phyloP scores from a whole-genome alignment of 2,797 vertebrate genomes.

The Crocidura indochinensis region DNA sequence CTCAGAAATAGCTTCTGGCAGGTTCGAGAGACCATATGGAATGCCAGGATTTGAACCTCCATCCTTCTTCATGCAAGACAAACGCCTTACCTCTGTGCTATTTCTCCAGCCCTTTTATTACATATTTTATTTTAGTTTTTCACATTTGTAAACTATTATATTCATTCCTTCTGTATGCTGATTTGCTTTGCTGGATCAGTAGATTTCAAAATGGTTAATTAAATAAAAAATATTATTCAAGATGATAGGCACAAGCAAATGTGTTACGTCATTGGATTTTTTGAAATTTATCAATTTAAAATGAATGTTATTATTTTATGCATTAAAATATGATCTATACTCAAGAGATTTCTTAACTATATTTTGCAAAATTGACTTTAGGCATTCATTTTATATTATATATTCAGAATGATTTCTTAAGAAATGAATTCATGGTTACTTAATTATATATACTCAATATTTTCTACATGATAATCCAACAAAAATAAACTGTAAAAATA shows the following conservation, averaged over 20 bases:
- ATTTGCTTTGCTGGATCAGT: too few species aligned
- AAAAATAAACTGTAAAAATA: slow-evolving; percentile 27
- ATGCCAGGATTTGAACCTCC: too few species aligned
- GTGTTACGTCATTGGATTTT: neutral
- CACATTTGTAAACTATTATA: too few species aligned
- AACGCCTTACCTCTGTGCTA: too few species aligned
- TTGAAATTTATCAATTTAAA: slow-evolving; percentile 16
- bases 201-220: too few species aligned
- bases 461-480: slow-evolving; percentile 2
- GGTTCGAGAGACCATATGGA: too few species aligned
- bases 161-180: too few species aligned
- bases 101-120: too few species aligned
- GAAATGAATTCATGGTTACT: slow-evolving; percentile 52
- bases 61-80: too few species aligned
- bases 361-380: slow-evolving; percentile 54
- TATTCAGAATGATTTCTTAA: slow-evolving; percentile 49
- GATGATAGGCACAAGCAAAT: slow-evolving; percentile 11
- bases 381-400: neutral
- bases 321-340: slow-evolving; percentile 44
- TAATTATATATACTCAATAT: slow-evolving; percentile 59
- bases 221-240: neutral
- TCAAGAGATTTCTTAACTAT: slow-evolving; percentile 43
- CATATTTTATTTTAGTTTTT: too few species aligned
- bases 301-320: slow-evolving; percentile 28
- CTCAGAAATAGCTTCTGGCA: too few species aligned